Conservation (phyloP, 2,113 vertebrate genomes). For the Myrmecobius fasciatus region DNA sequence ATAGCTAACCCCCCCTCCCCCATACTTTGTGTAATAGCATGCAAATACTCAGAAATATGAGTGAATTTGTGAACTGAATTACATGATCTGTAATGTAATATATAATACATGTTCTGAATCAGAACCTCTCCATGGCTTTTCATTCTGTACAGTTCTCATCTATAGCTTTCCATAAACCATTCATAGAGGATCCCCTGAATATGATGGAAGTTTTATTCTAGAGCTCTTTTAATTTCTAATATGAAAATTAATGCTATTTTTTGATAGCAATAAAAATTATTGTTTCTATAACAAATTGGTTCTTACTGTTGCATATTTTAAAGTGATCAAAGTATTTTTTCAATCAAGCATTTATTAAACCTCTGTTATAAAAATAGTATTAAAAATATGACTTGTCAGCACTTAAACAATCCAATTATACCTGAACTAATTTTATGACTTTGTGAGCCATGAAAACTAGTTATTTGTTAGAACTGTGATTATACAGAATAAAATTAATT, state of each 20-base stretch:
- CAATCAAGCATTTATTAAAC: not conserved
- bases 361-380: not conserved
- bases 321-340: not conserved
- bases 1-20: not conserved
- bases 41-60: not conserved
- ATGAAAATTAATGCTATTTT: not conserved
- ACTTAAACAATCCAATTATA: not conserved
- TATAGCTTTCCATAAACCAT: not conserved
- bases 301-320: not conserved
- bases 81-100: not conserved
- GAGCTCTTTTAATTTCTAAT: not conserved
- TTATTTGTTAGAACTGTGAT: not conserved
- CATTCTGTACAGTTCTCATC: not conserved
- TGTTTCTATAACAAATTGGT: not conserved
- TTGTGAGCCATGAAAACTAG: conserved; percentile 22
- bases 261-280: not conserved
- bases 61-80: not conserved
- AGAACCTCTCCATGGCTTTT: not conserved
- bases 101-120: not conserved
- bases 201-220: not conserved
- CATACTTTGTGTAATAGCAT: not conserved
- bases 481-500: not conserved
- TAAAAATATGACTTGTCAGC: conserved; percentile 25
- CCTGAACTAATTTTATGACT: not conserved
- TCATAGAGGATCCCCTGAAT: not conserved